Base-by-base conservation (phyloP, 1,140 invertebrate genomes). In the Trichonephila inaurata region DNA sequence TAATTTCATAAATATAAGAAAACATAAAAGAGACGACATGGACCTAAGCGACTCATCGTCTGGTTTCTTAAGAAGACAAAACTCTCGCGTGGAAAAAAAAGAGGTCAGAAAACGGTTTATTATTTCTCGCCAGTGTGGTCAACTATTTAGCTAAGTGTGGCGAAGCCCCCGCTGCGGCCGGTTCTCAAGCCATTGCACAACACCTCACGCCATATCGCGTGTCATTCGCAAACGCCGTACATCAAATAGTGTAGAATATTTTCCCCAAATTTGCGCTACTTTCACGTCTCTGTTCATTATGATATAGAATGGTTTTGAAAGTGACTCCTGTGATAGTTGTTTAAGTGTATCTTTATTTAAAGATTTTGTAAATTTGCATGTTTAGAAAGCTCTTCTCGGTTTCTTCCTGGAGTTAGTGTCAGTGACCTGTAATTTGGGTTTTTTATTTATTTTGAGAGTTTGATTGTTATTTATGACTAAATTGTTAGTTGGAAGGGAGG, bases 21-120 rank as follows among this genome's bases (percentile, higher is more conserved):
- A 4, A 4, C n/a, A n/a, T n/a, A n/a, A n/a, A 44, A 4, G 7
- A 44, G 44, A 44, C 44, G 3, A 44, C 7, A 44, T 4, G 44
- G 7, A 4, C 7, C 3, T 7, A 44, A 7, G 44, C 44, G 3
- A 44, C 7, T 44, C 44, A 44, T 7, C 44, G 44, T 44, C 69
- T 24, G 18, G 28, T 72, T 72, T 14, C 69, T 72, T 33, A 6
- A 72, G n/a, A n/a, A n/a, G 33, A 72, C 69, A 14, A 19, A 62
- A 19, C 1, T 44, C 12, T 72, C 10, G 69, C 69, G 69, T 72
- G 69, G n/a, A n/a, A 10, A 5, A 72, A 18, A 72, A 72, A 72
- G 69, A 72, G 69, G 69, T 33, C 69, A 72, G 69, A 72, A 72
- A 72, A 72, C 69, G 69, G 69, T 72, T 72, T 24, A n/a, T 77